A percentile compares a stretch with the other conserved stretches of the same genome.
These are phyloP conservation scores for Homarus americanus DNA, from an alignment of 1,140 invertebrate species.

Conservation along the genomic window DNA sequence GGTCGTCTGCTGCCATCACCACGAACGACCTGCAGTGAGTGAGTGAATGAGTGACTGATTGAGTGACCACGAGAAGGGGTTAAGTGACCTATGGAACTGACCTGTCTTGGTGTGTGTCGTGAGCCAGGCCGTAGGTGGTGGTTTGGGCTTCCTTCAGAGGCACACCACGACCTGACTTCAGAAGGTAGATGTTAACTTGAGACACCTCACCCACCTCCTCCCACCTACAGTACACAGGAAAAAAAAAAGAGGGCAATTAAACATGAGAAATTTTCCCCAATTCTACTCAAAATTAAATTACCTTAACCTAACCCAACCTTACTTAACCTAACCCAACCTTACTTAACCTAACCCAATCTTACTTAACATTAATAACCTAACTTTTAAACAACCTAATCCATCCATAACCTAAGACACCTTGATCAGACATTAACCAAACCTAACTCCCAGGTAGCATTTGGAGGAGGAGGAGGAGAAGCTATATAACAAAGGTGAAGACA, in stretches of 20 bases:
- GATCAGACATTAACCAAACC: too few relatives aligned
- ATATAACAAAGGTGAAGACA: too few relatives aligned
- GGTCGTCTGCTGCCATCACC: not conserved
- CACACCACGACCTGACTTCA: conserved; percentile 22
- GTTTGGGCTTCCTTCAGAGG: conserved; percentile 4
- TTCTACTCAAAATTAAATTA: not conserved
- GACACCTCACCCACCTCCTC: conserved; percentile 34
- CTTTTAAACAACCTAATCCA: not conserved
- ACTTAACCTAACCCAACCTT: too few relatives aligned
- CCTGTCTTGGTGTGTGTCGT: conserved; percentile 17
- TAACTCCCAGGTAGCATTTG: too few relatives aligned
- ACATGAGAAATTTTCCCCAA: not conserved
- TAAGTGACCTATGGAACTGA: too few relatives aligned
- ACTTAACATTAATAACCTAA: not conserved
- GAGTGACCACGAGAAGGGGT: too few relatives aligned
- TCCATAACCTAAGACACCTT: too few relatives aligned
- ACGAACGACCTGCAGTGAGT: conserved; percentile 30
- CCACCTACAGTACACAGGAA: too few relatives aligned
- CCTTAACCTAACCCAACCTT: not conserved
- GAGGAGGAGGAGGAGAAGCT: too few relatives aligned
- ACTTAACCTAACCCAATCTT: too few relatives aligned
- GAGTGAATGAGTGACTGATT: too few relatives aligned
- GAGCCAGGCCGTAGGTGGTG: not conserved
- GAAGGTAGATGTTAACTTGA: conserved; percentile 23
- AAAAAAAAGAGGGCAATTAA: not conserved